Evolutionary conservation across 2,888 invertebrate species (phyloP).

Genomic region (Mallateleia sp.): DNA sequence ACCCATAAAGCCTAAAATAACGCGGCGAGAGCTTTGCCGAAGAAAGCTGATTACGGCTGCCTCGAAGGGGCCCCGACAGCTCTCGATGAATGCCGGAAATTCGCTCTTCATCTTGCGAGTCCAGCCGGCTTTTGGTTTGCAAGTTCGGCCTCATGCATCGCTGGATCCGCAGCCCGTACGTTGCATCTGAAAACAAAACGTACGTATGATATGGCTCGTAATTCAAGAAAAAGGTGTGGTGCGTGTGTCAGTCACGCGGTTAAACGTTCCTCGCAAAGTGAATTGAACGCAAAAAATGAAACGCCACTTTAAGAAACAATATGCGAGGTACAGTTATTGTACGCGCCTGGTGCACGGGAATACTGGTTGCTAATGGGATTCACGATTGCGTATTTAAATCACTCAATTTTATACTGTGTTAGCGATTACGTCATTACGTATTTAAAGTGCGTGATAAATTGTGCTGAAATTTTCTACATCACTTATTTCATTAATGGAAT

Average conservation of each 20-base stretch:
- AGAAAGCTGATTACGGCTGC: constrained; percentile 65
- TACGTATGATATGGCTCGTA: constrained; percentile 56
- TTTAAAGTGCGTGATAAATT: constrained; percentile 66
- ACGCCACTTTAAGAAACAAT: constrained; percentile 56
- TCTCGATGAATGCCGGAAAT: constrained; percentile 64
- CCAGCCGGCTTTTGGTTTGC: constrained; percentile 52
- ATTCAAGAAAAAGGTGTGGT: constrained; percentile 67
- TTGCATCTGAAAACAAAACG: constrained; percentile 35
- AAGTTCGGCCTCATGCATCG: constrained; percentile 51
- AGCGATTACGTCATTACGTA: constrained; percentile 57
- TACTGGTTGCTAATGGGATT: constrained; percentile 61
- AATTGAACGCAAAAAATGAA: constrained; percentile 30
- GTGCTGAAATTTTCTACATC: constrained; percentile 57
- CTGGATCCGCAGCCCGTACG: constrained; percentile 23
- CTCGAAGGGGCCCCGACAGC: constrained; percentile 50
- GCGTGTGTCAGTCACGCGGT: constrained; percentile 55
- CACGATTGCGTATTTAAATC: constrained; percentile 65
- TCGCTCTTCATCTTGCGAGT: constrained; percentile 47
- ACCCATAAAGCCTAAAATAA: constrained; percentile 68
- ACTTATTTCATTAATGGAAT: too few species aligned
- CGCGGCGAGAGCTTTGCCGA: constrained; percentile 53
- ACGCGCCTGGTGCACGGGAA: constrained; percentile 15
- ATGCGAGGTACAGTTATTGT: constrained; percentile 50
- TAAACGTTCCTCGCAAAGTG: constrained; percentile 36
- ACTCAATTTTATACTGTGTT: constrained; percentile 66